These are phyloP conservation scores for Bucco capensis DNA, from an alignment of 2,113 vertebrate species.

Conservation along the genomic window DNA sequence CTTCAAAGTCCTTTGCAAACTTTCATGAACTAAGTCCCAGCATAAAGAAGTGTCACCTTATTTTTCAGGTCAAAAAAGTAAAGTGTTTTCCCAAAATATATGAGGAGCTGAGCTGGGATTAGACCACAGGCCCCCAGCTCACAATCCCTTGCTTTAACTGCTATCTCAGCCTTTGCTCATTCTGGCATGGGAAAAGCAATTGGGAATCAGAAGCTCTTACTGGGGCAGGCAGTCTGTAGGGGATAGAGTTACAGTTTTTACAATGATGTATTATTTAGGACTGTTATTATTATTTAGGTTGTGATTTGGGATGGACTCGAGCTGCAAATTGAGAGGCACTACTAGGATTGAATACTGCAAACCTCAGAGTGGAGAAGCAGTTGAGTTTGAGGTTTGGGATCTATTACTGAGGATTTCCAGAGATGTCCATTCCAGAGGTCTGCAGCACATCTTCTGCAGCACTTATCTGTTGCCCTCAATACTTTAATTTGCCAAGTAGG, in stretches of 20 bases:
- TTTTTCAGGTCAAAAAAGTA: conserved; percentile 16
- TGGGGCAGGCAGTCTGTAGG: conserved; percentile 37
- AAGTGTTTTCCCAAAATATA: conserved; percentile 1
- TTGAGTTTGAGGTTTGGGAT: not conserved
- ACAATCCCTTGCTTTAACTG: conserved; percentile 21
- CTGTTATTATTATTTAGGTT: too few species aligned
- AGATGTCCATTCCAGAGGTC: not conserved
- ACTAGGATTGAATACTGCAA: conserved; percentile 38
- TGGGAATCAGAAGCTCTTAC: conserved; percentile 49
- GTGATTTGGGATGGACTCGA: conserved; percentile 18
- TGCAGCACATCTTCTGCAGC: not conserved
- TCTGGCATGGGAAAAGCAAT: conserved; percentile 44
- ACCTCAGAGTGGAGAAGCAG: not conserved
- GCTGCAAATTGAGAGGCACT: conserved; percentile 20
- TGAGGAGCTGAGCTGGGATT: conserved; percentile 36
- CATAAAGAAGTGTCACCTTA: not conserved
- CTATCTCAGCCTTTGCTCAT: conserved; percentile 42
- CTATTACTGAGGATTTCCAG: conserved; percentile 13
- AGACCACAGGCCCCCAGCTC: not conserved
- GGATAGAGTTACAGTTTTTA: conserved; percentile 39
- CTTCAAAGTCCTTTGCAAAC: conserved; percentile 8
- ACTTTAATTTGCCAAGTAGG: not conserved
- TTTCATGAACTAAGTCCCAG: not conserved
- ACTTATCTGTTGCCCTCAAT: not conserved
- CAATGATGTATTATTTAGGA: conserved; percentile 51